phyloP scores from a whole-genome alignment of 92 coral and sea anemone species.

The Micromussa lordhowensis region DNA sequence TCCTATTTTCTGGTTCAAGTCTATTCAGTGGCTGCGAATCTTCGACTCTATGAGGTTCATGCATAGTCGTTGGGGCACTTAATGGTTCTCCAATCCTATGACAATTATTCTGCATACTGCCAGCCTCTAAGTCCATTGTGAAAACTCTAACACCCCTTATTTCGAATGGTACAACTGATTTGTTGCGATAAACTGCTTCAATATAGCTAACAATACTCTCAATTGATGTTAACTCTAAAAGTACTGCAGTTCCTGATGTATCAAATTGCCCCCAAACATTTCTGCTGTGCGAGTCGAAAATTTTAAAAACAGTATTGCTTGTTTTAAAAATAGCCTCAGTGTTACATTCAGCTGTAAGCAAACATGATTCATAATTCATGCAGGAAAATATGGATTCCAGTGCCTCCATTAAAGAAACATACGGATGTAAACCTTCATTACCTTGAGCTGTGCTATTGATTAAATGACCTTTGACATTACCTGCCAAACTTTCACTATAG shows the following conservation, averaged over 20 bases:
- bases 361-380: slow-evolving; percentile 33
- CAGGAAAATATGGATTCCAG: slow-evolving; percentile 36
- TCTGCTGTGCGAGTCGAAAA: slow-evolving; percentile 22
- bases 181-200: no score
- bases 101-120: slow-evolving; percentile 22
- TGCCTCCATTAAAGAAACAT: slow-evolving; percentile 44
- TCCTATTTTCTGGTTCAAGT: slow-evolving; percentile 16
- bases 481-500: background rate
- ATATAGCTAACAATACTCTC: background rate
- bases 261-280: slow-evolving; percentile 27
- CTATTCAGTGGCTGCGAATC: no score
- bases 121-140: slow-evolving; percentile 7
- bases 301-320: slow-evolving; percentile 32
- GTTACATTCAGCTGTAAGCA: no score
- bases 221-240: background rate
- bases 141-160: slow-evolving; percentile 19
- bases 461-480: slow-evolving; percentile 14
- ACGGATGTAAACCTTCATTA: slow-evolving; percentile 32
- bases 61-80: no score
- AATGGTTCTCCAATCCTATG: slow-evolving; percentile 28
- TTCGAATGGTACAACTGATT: slow-evolving; percentile 20
- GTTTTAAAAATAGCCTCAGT: no score
- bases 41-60: no score
- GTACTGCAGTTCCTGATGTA: slow-evolving; percentile 26
- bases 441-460: slow-evolving; percentile 27